Conservation (phyloP, 2,888 invertebrate species). For the Apeira syringaria region DNA sequence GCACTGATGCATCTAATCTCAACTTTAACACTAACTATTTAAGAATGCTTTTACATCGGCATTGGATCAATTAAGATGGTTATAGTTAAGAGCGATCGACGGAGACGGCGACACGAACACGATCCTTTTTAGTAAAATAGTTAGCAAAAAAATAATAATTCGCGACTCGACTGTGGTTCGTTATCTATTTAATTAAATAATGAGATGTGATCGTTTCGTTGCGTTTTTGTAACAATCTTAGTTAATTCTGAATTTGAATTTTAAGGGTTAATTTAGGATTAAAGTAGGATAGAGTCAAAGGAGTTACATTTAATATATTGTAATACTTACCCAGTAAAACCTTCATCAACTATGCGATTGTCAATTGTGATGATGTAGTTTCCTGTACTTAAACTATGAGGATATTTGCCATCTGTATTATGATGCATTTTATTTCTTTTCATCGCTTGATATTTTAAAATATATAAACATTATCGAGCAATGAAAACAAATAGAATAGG, state of each 20-base stretch:
- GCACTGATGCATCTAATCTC: constrained; percentile 38
- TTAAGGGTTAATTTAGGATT: no score
- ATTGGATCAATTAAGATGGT: constrained; percentile 33
- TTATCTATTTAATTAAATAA: constrained; percentile 44
- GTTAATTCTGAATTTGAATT: background rate
- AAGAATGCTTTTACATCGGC: constrained; percentile 41
- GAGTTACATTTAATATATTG: no score
- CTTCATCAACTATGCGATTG: no score
- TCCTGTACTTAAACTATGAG: no score
- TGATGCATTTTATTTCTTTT: no score
- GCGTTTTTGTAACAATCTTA: constrained; percentile 14
- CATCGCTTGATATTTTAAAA: no score
- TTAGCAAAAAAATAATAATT: constrained; percentile 61
- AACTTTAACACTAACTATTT: constrained; percentile 35
- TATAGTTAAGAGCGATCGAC: constrained; percentile 47
- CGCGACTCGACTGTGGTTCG: constrained; percentile 32
- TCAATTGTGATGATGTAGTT: no score
- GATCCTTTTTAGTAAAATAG: constrained; percentile 73
- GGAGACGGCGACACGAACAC: constrained; percentile 65
- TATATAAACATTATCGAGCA: no score
- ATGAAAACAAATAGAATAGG: no score
- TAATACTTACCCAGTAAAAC: no score
- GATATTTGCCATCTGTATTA: no score
- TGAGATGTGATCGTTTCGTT: constrained; percentile 9
- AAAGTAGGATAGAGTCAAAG: no score